Percentiles rank a stretch among this genome's conserved stretches.
phyloP scores from a whole-genome alignment of 2,113 vertebrate genomes.

The Xiphophorus maculatus region DNA sequence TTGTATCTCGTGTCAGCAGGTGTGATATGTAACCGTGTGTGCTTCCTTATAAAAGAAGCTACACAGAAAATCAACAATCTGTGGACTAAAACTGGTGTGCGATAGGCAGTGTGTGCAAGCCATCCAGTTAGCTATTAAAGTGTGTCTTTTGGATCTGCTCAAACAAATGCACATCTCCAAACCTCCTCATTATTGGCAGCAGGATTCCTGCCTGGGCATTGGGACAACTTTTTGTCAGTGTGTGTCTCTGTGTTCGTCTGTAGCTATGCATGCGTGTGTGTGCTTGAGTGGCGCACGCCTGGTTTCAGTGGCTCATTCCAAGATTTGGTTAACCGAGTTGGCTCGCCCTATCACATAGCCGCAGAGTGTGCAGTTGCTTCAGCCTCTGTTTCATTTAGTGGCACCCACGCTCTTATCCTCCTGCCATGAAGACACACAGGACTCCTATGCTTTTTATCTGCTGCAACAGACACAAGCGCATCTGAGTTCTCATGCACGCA shows the following conservation, averaged over 20 bases:
- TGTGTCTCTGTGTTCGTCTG: conserved; percentile 5
- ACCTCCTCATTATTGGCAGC: conserved; percentile 59
- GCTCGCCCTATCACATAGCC: conserved; percentile 53
- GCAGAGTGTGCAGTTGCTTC: conserved; percentile 60
- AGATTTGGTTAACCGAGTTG: conserved; percentile 68
- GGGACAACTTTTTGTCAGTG: conserved; percentile 30
- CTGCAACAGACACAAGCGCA: conserved; percentile 25
- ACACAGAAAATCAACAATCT: conserved; percentile 37
- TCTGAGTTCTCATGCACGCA: neutral
- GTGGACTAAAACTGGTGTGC: conserved; percentile 24
- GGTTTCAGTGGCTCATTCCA: conserved; percentile 44
- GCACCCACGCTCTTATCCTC: conserved; percentile 56
- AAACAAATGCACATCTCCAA: conserved; percentile 65
- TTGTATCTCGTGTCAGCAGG: conserved; percentile 60
- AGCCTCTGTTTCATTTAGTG: conserved; percentile 66
- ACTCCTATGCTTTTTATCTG: conserved; percentile 12
- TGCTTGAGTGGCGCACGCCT: conserved; percentile 5
- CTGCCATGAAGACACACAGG: conserved; percentile 47
- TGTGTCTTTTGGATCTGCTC: conserved; percentile 60
- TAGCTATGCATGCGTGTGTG: conserved; percentile 19
- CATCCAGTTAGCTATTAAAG: conserved; percentile 47
- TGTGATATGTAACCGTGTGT: conserved; percentile 50
- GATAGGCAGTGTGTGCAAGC: conserved; percentile 32
- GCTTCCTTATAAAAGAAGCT: conserved; percentile 17
- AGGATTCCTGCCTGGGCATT: conserved; percentile 56